Evolutionary conservation across 2,113 vertebrate genomes (phyloP).

Genomic region (Erpornis zantholeuca): DNA sequence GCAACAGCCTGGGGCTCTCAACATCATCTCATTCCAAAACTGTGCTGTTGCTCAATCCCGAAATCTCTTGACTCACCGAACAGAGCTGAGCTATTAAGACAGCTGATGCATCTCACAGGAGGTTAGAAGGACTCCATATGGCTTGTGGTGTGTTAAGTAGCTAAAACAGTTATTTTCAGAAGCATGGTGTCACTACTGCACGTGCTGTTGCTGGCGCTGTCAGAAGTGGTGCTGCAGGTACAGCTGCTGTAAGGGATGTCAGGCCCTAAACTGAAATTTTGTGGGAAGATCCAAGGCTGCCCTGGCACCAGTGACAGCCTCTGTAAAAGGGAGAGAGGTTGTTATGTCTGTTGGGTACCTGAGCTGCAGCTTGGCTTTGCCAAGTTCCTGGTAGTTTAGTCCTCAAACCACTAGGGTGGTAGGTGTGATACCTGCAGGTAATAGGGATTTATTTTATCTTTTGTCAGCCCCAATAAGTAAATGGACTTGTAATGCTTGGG

Average conservation of each 20-base stretch:
- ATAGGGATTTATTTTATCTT: background rate
- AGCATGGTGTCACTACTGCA: accelerated
- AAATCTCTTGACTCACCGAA: background rate
- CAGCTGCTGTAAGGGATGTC: background rate
- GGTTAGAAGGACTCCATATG: background rate
- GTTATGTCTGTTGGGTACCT: background rate
- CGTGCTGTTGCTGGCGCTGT: background rate
- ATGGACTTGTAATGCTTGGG: background rate
- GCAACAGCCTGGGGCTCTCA: background rate
- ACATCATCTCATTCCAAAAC: background rate
- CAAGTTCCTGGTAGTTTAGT: background rate
- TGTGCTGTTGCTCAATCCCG: background rate
- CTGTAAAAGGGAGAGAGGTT: background rate
- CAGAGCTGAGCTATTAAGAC: background rate
- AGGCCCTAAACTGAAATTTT: background rate
- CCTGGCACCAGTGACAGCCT: background rate
- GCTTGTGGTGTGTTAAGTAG: background rate
- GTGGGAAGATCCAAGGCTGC: background rate
- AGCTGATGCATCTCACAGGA: background rate
- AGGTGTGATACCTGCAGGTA: background rate
- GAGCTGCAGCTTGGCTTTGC: background rate
- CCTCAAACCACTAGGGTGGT: background rate
- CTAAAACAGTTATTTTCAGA: background rate
- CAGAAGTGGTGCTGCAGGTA: background rate
- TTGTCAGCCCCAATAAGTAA: background rate